Conservation (phyloP, 2,888 invertebrate genomes). For the Sminthurinus aureus region DNA sequence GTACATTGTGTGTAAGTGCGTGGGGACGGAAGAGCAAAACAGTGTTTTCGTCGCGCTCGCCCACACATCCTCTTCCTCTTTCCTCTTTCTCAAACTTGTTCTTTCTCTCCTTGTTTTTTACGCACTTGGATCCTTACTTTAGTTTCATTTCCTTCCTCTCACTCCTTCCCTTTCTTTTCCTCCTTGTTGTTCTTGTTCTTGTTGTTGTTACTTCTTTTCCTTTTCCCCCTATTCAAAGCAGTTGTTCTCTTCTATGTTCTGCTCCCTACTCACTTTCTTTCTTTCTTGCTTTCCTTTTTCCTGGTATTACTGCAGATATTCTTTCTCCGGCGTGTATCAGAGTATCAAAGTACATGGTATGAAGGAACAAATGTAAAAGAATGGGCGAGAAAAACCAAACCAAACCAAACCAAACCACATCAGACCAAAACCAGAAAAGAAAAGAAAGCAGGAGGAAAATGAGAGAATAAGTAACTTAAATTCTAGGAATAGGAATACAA, state of each 20-base stretch:
- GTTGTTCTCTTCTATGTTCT: neutral
- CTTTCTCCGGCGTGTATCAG: neutral
- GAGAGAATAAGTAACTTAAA: neutral
- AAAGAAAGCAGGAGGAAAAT: neutral
- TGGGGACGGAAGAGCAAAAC: constrained; percentile 27
- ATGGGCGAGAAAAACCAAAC: neutral
- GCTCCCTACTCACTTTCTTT: neutral
- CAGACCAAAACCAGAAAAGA: neutral
- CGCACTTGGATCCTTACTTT: neutral
- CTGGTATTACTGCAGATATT: neutral
- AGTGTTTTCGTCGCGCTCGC: constrained; percentile 28
- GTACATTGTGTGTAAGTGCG: too few relatives aligned
- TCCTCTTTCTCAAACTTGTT: neutral
- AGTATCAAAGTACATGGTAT: too few relatives aligned
- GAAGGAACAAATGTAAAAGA: neutral
- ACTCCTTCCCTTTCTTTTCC: neutral
- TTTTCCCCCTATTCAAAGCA: neutral
- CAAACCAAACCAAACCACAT: neutral
- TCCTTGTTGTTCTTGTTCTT: neutral
- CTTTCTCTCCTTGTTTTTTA: neutral
- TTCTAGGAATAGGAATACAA: neutral
- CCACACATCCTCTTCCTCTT: constrained; percentile 8
- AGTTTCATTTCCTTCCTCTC: neutral
- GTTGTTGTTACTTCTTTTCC: neutral
- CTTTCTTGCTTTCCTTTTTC: neutral